phyloP scores from a whole-genome alignment of 2,113 vertebrate genomes.

The Tenebrosternarchus preto region DNA sequence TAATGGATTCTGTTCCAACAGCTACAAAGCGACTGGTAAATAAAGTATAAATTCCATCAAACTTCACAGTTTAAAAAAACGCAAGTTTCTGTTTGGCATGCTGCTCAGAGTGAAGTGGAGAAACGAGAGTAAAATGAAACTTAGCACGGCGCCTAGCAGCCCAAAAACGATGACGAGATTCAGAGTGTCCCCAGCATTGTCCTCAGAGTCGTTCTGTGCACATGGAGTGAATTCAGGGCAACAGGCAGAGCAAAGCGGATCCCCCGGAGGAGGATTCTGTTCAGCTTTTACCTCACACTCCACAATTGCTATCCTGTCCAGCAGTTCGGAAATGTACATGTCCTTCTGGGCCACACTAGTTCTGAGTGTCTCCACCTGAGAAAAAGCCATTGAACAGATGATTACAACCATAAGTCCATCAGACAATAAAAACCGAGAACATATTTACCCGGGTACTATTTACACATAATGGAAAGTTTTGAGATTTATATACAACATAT shows the following conservation, averaged over 20 bases:
- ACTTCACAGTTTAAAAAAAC: conserved; percentile 30
- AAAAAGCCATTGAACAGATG: neutral
- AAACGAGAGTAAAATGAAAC: conserved; percentile 29
- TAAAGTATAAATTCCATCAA: neutral
- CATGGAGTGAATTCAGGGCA: neutral
- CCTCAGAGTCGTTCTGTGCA: conserved; percentile 23
- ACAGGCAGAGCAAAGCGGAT: conserved; percentile 7
- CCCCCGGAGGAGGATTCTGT: neutral
- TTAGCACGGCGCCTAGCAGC: neutral
- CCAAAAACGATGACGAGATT: conserved; percentile 18
- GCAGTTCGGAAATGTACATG: conserved; percentile 89
- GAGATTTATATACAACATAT: too few species aligned
- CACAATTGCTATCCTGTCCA: conserved; percentile 94
- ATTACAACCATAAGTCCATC: neutral
- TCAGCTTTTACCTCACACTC: conserved; percentile 92
- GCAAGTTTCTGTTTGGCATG: neutral
- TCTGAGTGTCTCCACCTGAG: conserved; percentile 85
- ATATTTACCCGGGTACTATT: too few species aligned
- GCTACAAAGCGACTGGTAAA: neutral
- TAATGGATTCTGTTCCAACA: neutral
- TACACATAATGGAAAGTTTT: too few species aligned
- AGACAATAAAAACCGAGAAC: too few species aligned
- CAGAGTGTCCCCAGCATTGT: neutral
- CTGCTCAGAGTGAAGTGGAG: conserved; percentile 15
- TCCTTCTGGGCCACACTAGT: conserved; percentile 92